Evolutionary conservation across 1,140 invertebrate species (phyloP).

Genomic region (Gonioctena quinquepunctata): DNA sequence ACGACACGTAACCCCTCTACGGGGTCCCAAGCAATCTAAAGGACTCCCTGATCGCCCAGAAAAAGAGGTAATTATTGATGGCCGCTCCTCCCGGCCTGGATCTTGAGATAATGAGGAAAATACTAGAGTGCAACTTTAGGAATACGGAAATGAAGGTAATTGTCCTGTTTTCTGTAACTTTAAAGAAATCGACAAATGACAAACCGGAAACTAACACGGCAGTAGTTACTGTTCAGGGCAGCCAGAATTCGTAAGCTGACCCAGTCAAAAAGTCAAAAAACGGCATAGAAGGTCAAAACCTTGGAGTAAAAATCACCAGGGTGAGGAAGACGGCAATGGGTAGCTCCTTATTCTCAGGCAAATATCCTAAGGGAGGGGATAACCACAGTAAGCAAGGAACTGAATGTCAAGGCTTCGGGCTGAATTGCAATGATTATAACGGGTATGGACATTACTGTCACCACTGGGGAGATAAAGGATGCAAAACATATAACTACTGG

Average conservation of each 20-base stretch:
- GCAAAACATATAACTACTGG: background rate
- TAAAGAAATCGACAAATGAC: background rate
- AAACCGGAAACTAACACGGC: background rate
- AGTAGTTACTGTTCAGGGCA: background rate
- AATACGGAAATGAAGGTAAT: background rate
- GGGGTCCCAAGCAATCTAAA: no score
- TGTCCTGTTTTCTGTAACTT: no score
- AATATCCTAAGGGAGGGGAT: background rate
- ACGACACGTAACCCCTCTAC: no score
- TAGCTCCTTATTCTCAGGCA: background rate
- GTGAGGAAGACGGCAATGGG: background rate
- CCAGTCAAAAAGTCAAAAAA: background rate
- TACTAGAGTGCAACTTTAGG: background rate
- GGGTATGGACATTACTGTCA: background rate
- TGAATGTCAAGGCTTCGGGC: background rate
- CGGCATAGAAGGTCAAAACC: background rate
- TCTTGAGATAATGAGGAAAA: no score
- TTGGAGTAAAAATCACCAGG: background rate
- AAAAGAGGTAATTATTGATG: no score
- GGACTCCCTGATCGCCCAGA: no score
- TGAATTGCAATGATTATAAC: background rate
- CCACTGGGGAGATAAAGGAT: background rate
- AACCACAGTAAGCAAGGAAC: background rate
- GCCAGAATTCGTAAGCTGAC: background rate
- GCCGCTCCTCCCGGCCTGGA: no score